Conservation (phyloP, 2,888 invertebrate genomes). For the Xestia sexstrigata region DNA sequence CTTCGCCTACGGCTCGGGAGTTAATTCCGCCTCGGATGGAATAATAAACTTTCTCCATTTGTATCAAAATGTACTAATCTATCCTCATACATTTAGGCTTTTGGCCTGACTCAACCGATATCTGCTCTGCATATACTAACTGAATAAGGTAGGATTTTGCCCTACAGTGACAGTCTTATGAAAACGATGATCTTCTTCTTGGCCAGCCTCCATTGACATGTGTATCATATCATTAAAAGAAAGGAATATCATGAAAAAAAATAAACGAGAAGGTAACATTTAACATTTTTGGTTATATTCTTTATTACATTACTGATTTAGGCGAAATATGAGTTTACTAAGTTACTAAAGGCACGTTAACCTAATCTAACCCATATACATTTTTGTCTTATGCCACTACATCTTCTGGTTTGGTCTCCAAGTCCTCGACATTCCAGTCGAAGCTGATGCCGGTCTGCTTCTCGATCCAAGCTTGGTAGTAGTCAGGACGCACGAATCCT, state of each 20-base stretch:
- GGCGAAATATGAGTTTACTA: not conserved
- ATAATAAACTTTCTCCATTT: no score
- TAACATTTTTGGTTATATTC: not conserved
- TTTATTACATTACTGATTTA: not conserved
- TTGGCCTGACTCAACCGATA: not conserved
- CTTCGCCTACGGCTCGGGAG: no score
- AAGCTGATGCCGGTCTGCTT: conserved; percentile 68
- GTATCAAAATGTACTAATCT: no score
- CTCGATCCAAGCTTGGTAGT: conserved; percentile 72
- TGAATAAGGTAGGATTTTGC: not conserved
- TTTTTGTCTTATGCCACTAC: not conserved
- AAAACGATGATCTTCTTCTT: not conserved
- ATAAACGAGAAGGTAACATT: not conserved
- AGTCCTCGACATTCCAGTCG: conserved; percentile 66
- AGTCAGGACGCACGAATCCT: conserved; percentile 74
- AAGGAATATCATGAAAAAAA: not conserved
- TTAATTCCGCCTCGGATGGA: no score
- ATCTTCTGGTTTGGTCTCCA: conserved; percentile 13
- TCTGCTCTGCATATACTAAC: not conserved
- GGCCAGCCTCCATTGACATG: not conserved
- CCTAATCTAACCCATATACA: not conserved
- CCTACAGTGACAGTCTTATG: not conserved
- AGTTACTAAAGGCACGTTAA: not conserved
- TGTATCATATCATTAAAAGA: not conserved
- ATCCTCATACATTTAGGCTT: not conserved